Evolutionary conservation across 2,113 vertebrate species (phyloP).

Genomic region (Procapra przewalskii): DNA sequence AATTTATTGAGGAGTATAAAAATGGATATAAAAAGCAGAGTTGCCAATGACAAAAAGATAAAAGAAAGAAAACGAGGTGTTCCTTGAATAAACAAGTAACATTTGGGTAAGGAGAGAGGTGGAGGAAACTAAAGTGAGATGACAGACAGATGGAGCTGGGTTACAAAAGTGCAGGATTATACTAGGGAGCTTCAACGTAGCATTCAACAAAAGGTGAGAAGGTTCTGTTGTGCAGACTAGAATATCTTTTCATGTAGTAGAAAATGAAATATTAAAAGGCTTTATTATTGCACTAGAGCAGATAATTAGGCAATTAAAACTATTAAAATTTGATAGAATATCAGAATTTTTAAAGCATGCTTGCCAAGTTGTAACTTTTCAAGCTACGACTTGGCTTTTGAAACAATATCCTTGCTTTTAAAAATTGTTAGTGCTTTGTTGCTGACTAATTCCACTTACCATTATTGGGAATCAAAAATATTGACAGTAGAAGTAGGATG

Average conservation of each 20-base stretch:
- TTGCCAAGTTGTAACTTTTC: constrained; percentile 60
- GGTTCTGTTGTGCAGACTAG: constrained; percentile 33
- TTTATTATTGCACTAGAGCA: constrained; percentile 68
- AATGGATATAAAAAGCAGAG: constrained; percentile 29
- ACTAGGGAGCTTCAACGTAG: neutral
- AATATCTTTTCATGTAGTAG: constrained; percentile 51
- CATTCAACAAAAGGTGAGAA: constrained; percentile 51
- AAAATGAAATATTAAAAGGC: constrained; percentile 67
- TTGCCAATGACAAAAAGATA: constrained; percentile 17
- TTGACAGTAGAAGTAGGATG: neutral
- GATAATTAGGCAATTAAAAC: constrained; percentile 74
- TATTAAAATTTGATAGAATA: constrained; percentile 69
- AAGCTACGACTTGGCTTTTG: constrained; percentile 49
- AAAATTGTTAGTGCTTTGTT: constrained; percentile 46
- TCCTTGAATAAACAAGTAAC: constrained; percentile 55
- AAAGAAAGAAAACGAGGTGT: constrained; percentile 19
- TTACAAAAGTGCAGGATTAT: constrained; percentile 35
- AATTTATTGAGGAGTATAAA: constrained; percentile 55
- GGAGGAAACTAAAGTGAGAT: neutral
- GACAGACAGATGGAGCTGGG: constrained; percentile 40
- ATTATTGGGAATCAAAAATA: constrained; percentile 42
- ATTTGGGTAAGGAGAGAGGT: constrained; percentile 26
- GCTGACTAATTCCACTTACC: constrained; percentile 43
- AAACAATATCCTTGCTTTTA: constrained; percentile 41
- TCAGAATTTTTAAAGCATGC: constrained; percentile 60